phyloP scores from a whole-genome alignment of 1,140 invertebrate species.

The Cydia strobilella region DNA sequence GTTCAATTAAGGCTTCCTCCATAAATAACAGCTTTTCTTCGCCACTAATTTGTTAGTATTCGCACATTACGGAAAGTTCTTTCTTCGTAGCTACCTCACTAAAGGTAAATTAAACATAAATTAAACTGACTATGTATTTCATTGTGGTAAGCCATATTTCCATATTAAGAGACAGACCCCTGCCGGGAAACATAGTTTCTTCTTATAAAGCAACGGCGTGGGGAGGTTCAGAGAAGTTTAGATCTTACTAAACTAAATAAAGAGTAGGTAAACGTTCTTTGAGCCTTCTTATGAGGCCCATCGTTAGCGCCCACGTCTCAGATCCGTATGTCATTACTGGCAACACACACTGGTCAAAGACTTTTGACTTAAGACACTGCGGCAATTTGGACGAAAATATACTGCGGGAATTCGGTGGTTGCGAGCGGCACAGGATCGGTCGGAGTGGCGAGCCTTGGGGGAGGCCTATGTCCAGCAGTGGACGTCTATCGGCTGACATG shows the following conservation, averaged over 20 bases:
- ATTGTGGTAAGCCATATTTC: constrained; percentile 66
- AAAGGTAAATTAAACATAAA: constrained; percentile 52
- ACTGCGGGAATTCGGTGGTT: too few species aligned
- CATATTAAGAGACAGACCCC: constrained; percentile 63
- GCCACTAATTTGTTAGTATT: constrained; percentile 15
- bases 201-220: constrained; percentile 42
- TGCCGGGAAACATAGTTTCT: constrained; percentile 68
- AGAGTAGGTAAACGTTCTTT: too few species aligned
- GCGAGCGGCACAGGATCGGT: too few species aligned
- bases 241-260: not conserved
- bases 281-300: too few species aligned
- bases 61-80: constrained; percentile 28
- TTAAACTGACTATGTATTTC: constrained; percentile 63
- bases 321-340: too few species aligned
- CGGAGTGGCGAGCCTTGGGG: too few species aligned
- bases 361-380: too few species aligned
- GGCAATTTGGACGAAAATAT: too few species aligned
- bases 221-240: not conserved
- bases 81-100: constrained; percentile 38
- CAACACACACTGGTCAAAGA: too few species aligned
- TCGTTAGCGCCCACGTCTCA: too few species aligned
- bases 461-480: too few species aligned
- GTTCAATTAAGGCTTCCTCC: not conserved
- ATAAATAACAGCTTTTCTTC: constrained; percentile 14
- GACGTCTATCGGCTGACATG: too few species aligned